Evolutionary conservation across 2,888 invertebrate genomes (phyloP).

Genomic region (Pseudoips prasinana): DNA sequence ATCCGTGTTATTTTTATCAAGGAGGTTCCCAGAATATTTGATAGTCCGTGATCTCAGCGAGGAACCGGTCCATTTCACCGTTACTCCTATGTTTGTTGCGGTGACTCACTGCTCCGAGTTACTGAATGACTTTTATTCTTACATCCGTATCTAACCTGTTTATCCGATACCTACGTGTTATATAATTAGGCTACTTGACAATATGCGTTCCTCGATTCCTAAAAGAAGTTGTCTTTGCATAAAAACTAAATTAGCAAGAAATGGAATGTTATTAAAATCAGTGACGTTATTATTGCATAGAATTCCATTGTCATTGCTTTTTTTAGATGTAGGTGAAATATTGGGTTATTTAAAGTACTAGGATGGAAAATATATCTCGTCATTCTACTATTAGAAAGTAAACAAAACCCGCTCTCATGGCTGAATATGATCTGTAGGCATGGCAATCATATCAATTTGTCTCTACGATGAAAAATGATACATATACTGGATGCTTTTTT

Average conservation of each 20-base stretch:
- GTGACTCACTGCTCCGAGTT: constrained; percentile 25
- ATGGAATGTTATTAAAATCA: too few species aligned
- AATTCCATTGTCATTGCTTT: too few species aligned
- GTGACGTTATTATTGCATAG: too few species aligned
- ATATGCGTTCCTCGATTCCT: too few species aligned
- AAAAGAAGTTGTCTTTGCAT: too few species aligned
- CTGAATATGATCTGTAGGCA: background rate
- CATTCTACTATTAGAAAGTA: background rate
- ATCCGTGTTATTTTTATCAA: constrained; percentile 8
- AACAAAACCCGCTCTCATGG: background rate
- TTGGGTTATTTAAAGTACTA: background rate
- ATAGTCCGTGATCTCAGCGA: constrained; percentile 20
- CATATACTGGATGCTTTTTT: too few species aligned
- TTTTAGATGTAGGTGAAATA: too few species aligned
- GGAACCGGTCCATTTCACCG: constrained; percentile 32
- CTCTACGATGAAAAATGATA: too few species aligned
- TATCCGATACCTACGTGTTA: constrained; percentile 2
- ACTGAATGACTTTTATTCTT: constrained; percentile 28
- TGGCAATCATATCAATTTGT: too few species aligned
- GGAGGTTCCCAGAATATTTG: constrained; percentile 26
- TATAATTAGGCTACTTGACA: background rate
- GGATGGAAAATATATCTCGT: background rate
- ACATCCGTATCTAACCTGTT: constrained; percentile 12
- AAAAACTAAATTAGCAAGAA: too few species aligned
- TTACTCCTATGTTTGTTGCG: constrained; percentile 25